Base-by-base conservation (phyloP, 2,888 invertebrate species). In the Globia sparganii region DNA sequence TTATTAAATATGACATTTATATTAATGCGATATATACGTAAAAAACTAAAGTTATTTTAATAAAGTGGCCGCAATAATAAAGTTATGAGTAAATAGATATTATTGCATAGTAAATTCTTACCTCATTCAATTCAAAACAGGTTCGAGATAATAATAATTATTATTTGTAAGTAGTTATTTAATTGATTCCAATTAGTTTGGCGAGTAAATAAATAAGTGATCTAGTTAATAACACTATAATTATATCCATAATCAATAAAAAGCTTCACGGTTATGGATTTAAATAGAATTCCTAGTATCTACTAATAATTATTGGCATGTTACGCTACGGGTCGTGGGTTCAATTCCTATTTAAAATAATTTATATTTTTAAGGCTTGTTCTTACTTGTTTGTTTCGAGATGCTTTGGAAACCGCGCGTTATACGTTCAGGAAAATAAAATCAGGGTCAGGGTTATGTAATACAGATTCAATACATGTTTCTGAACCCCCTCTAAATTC, bases 221-320 rank as follows among this genome's bases (percentile, higher is more conserved):
- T 28, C 72, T 37, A 21, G 5, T 46, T 81, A 69, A 75, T 74
- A 21, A 46, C 25, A 46, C 6, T 40, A n/a, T 46, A 56, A 75
- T 81, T 75, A 75, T 59, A 64, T 81, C 15, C 25, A 31, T 75
- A 65, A 59, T 75, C 56, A 69, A 61, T 75, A 67, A 49, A 56
- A 81, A 75, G 18, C 64, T 68, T 80, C 49, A 69, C 53, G 65
- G 37, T 49, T 56, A 79, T 46, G 59, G 72, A 31, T 66, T 65
- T 61, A n/a, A 49, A 76, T 40, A 34, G 25, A 79, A 65, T 65
- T 49, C n/a, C 6, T 75, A 21, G 11, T 46, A 3, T 9, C 11
- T 34, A 8, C 18, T 62, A 21, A 34, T 49, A 58, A 21, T 43
- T 15, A 79, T 72, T 65, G 72, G 49, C 3, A 59, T 78, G 5